A percentile compares a stretch with the other conserved stretches of the same genome.
These are phyloP conservation scores for crab-eating macaque (Macaca fascicularis) DNA, from an alignment of 2,113 vertebrate species.

Conservation along the genomic window T2T-MFA8v1.1 NC_088394.1:24873501-24874000, in stretches of 20 bases:
- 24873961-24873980: slow-evolving; percentile 47
- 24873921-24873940: not conserved
- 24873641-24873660: not conserved
- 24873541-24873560: not conserved
- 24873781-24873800: not conserved
- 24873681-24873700: not conserved
- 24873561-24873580: not conserved
- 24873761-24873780: not conserved
- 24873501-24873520: not conserved
- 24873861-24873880: not conserved
- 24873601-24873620: not conserved
- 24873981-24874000: slow-evolving; percentile 36
- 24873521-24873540: not conserved
- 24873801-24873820: not conserved
- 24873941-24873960: slow-evolving; percentile 37
- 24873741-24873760: not conserved
- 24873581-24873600: not conserved
- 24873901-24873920: not conserved
- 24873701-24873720: not conserved
- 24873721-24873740: not conserved
- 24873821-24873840: not conserved
- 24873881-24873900: not conserved
- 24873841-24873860: not conserved
- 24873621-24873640: not conserved
- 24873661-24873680: not conserved